Evolutionary conservation across 1,140 invertebrate species (phyloP), one percentile per base, ranked within the genome.

Genomic region (Xylocopa sonorina): DNA sequence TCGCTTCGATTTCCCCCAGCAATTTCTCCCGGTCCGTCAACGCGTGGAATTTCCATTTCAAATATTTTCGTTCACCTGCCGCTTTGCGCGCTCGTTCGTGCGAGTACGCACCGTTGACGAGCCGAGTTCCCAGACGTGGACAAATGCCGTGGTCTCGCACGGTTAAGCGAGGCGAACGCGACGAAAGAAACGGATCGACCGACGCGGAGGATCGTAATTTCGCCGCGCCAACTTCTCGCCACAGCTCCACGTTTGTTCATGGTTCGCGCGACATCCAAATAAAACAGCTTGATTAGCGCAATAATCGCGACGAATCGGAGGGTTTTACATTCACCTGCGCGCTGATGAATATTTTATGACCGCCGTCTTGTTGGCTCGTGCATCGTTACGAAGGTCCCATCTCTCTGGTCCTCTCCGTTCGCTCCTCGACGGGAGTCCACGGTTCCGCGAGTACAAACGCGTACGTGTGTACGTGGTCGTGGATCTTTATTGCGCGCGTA

Each of bases 261-360:
- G 16, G 24, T 21, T 16, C 4, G 2, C 4, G 9, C 18, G 32
- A 43, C 38, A 2, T 18, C 2, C 6, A 1, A 46, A 27, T 62
- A 24, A 63, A 41, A 24, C 21, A 58, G 50, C 21, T 50, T n/a
- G 29, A 76, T 76, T 50, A 60, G 24, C 46, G 27, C 57, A 58
- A 51, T 67, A 60, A 76, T 57, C 48, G 46, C 55, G 12, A 18
- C 3, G 32, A 73, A 77, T 69, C 24, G 16, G 24, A 48, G n/a
- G n/a, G 60, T 50, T 78, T 50, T 64, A n/a, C 16, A 34, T 57
- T 38, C 21, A 3, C 12, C 0, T 12, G 18, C 7, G 0, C 5
- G 3, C 7, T 27, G 24, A 29, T 34, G 69, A 64, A 73, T 64
- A 64, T 43, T 57, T 79, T 73, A 57, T 10, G 58, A 14, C 5